phyloP scores from a whole-genome alignment of 2,113 vertebrate species.

The Typhlomys cinereus region DNA sequence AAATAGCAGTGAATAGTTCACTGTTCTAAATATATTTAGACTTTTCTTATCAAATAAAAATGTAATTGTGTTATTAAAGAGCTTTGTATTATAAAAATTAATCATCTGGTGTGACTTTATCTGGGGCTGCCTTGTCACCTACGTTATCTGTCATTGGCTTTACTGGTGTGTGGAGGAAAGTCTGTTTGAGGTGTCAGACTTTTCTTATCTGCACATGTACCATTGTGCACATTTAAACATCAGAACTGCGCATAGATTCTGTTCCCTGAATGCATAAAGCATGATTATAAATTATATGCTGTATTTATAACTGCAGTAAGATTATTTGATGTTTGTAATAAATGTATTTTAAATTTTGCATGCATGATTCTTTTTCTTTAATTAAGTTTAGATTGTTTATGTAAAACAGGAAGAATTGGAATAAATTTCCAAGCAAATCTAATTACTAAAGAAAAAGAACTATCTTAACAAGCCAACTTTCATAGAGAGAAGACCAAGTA shows the following conservation, averaged over 20 bases:
- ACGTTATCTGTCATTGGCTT: background rate
- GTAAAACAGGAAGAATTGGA: background rate
- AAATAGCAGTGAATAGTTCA: conserved; percentile 57
- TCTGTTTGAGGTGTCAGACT: no score
- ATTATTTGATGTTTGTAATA: background rate
- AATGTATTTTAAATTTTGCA: background rate
- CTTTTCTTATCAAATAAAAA: conserved; percentile 58
- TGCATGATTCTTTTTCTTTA: background rate
- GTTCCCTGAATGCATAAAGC: background rate
- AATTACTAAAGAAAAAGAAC: background rate
- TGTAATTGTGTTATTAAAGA: conserved; percentile 8
- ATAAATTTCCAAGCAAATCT: background rate
- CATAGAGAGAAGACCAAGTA: background rate
- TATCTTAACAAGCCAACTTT: conserved; percentile 12
- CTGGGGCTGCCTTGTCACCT: no score
- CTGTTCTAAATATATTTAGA: conserved; percentile 72
- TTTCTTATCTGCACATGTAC: background rate
- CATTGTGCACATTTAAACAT: background rate
- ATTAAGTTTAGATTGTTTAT: conserved; percentile 25
- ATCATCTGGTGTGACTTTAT: background rate
- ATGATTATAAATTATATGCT: background rate
- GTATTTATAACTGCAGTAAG: background rate
- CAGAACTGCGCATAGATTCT: background rate
- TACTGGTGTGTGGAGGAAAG: no score
- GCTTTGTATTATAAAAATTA: conserved; percentile 25